A percentile compares a stretch with the other conserved stretches of the same genome.
Conservation (phyloP, 2,797 vertebrate species). For the Gadopsis marmoratus region DNA sequence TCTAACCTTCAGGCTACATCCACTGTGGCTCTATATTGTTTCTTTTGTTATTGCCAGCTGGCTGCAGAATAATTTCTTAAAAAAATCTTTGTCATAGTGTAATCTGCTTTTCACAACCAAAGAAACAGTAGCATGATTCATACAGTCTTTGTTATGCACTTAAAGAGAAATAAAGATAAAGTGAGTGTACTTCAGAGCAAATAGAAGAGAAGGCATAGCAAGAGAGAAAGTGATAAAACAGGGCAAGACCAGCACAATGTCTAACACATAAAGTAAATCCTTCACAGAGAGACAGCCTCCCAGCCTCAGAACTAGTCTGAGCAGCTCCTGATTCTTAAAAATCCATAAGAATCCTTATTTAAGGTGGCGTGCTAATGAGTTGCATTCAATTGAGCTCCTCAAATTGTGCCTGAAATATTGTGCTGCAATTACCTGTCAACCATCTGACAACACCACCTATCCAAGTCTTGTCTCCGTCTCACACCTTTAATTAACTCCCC, state of each 20-base stretch:
- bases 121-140: conserved; percentile 19
- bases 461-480: conserved; percentile 52
- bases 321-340: conserved; percentile 54
- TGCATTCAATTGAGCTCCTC: conserved; percentile 53
- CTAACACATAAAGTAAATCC: no score
- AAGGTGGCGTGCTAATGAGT: conserved; percentile 72
- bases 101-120: conserved; percentile 40
- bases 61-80: conserved; percentile 6
- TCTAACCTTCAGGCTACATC: conserved; percentile 47
- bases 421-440: conserved; percentile 74
- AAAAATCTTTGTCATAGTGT: conserved; percentile 18
- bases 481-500: conserved; percentile 80
- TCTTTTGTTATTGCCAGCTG: conserved; percentile 46
- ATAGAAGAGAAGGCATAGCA: background rate
- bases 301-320: conserved; percentile 67
- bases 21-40: conserved; percentile 25
- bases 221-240: conserved; percentile 24
- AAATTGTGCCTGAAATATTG: conserved; percentile 64
- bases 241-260: background rate
- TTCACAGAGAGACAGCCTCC: conserved; percentile 45
- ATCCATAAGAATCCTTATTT: conserved; percentile 57
- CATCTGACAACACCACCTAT: conserved; percentile 63
- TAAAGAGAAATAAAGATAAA: conserved; percentile 5
- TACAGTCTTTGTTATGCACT: background rate
- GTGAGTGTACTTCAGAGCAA: background rate